A percentile compares a stretch with the other conserved stretches of the same genome.
phyloP scores from a whole-genome alignment of 1,140 invertebrate species.

The Drepana arcuata region DNA sequence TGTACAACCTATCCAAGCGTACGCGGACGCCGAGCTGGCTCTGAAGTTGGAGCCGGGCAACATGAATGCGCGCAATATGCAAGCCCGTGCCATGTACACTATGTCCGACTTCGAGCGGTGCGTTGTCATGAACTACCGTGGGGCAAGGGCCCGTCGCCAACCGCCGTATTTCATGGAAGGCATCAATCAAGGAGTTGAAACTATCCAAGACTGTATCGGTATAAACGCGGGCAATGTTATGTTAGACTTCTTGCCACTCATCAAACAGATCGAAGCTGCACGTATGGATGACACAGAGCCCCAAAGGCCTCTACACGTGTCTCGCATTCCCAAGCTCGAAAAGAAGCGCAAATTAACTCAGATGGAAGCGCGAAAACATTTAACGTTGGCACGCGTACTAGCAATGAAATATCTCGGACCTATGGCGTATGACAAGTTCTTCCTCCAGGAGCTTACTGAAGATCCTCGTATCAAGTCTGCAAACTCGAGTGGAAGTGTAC shows the following conservation, averaged over 20 bases:
- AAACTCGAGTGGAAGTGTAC: constrained; percentile 57
- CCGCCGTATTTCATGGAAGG: constrained; percentile 72
- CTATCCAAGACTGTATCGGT: constrained; percentile 61
- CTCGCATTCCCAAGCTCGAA: constrained; percentile 47
- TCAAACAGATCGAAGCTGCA: constrained; percentile 44
- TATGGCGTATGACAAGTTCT: constrained; percentile 72
- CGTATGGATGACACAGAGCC: constrained; percentile 37
- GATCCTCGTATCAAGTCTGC: constrained; percentile 61
- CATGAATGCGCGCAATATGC: constrained; percentile 65
- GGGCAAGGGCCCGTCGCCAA: constrained; percentile 56
- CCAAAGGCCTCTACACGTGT: constrained; percentile 35
- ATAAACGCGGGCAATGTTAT: constrained; percentile 54
- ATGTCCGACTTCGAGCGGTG: constrained; percentile 73
- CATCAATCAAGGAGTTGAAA: constrained; percentile 63
- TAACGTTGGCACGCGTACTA: constrained; percentile 60
- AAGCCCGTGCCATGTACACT: constrained; percentile 70
- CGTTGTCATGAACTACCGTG: constrained; percentile 66
- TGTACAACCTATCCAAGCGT: constrained; percentile 64
- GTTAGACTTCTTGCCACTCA: constrained; percentile 55
- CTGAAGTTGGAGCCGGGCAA: constrained; percentile 60
- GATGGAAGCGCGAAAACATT: constrained; percentile 62
- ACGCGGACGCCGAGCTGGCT: constrained; percentile 66
- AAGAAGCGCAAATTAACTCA: constrained; percentile 48
- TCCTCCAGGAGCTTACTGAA: constrained; percentile 55
- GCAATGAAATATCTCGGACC: constrained; percentile 73